Evolutionary conservation across 2,113 vertebrate genomes (phyloP).

Genomic region (Epinephelus lanceolatus): DNA sequence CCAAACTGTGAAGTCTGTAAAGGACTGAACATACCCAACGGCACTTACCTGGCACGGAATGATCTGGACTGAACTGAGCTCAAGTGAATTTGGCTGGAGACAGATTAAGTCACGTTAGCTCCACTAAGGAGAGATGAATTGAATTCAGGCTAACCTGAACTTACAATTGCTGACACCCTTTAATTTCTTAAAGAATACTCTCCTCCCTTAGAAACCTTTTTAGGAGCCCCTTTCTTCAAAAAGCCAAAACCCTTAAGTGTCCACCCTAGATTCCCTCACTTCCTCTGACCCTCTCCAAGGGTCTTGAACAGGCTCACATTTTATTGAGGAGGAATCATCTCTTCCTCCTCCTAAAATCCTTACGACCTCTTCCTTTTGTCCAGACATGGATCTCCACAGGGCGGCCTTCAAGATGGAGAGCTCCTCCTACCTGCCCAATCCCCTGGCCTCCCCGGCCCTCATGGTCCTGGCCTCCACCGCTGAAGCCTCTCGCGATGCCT

Average conservation of each 20-base stretch:
- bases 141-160: slow-evolving; percentile 29
- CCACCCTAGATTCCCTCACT: slow-evolving; percentile 27
- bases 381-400: slow-evolving; percentile 97
- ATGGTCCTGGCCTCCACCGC: slow-evolving; percentile 99
- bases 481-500: slow-evolving; percentile 97
- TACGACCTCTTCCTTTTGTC: slow-evolving; percentile 24
- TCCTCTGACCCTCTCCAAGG: slow-evolving; percentile 58
- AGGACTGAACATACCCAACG: slow-evolving; percentile 22
- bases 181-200: slow-evolving; percentile 15
- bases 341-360: slow-evolving; percentile 73
- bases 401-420: slow-evolving; percentile 99
- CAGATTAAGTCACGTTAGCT: slow-evolving; percentile 19
- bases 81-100: slow-evolving; percentile 36
- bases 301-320: slow-evolving; percentile 54
- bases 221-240: slow-evolving; percentile 33
- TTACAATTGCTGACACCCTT: background rate
- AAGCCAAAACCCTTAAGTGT: slow-evolving; percentile 13
- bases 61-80: slow-evolving; percentile 44
- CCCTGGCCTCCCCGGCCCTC: slow-evolving; percentile 95
- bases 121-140: slow-evolving; percentile 51
- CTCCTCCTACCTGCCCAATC: slow-evolving; percentile 98
- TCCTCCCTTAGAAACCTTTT: slow-evolving; percentile 22
- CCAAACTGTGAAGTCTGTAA: slow-evolving; percentile 24
- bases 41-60: slow-evolving; percentile 49
- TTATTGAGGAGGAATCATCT: slow-evolving; percentile 73